Base-by-base conservation (phyloP, 2,888 invertebrate genomes). In the Leptinotarsa peninsularis region DNA sequence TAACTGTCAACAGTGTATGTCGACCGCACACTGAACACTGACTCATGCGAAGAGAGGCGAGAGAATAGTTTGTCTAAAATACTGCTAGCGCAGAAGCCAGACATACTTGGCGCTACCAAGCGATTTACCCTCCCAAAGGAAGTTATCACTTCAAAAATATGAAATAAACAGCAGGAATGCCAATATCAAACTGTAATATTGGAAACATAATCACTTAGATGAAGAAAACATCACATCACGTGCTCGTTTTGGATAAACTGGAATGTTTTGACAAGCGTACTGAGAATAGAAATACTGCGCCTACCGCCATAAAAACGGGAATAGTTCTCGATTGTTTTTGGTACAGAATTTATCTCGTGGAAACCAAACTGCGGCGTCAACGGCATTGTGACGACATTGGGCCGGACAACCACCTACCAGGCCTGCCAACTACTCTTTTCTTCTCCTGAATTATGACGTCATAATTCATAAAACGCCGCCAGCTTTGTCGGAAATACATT, bases 381-480 rank as follows among this genome's bases (percentile, higher is more conserved):
- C 76, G 76, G 69, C 76, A 73, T 76, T 81, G 78, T 79, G 81
- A 76, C 81, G 81, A 81, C 76, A 75, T 75, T 75, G 76, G 81
- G 81, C 86, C 84, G 84, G 85, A 86, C 84, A 84, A 84, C 86
- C 86, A 86, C 86, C 86, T 86, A 86, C 85, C 82, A 84, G 82
- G 85, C 85, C 84, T 85, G 87, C 86, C 87, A 85, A 85, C 82
- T 84, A 83, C 86, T 85, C 84, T 87, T 87, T 70, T 70, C 58
- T 43, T 70, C 85, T 85, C 83, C 85, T 88, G 87, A 88, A 84
- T 87, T 88, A 88, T 86, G 84, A 83, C 82, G 81, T 85, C 84
- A 88, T 88, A 88, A 87, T 87, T 88, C 87, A 88, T 81, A 77
- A 80, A 87, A 88, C 83, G 86, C 87, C 86, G 85, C 85, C 85